Base-by-base conservation (phyloP, 1,140 invertebrate genomes). In the Ectropis grisescens region DNA sequence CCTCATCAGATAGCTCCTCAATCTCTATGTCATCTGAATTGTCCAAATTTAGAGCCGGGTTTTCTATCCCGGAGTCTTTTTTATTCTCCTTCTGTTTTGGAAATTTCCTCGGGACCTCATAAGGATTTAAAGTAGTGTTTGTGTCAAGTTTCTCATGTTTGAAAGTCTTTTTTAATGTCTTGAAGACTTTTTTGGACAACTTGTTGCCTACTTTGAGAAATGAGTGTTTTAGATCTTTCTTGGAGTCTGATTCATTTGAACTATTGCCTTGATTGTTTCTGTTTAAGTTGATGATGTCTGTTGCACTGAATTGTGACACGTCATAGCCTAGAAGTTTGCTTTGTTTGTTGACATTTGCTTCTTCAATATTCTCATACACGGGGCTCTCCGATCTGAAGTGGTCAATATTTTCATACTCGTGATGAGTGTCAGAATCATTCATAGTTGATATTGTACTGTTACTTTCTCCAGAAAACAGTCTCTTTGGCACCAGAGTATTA, bases 21-120 rank as follows among this genome's bases (percentile, higher is more conserved):
- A 80, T 67, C 43, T 83, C 81, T 31, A 76, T 79, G 41, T 83
- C 81, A 52, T 83, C 81, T 0, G 78, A 80, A 35, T 72, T 74
- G 32, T 83, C 78, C 12, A 83, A 41, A 36, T 80, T 81, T 22
- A 83, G 32, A 1, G 51, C 76, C 9, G 75, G 82, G 49, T 83
- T 83, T 35, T 75, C 70, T 16, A 83, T 76, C 2, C 82, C 76
- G 0, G 61, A 47, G 4, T 71, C 62, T 49, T 65, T 67, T 2
- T 54, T 46, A 42, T 45, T 10, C 29, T 38, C 14, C 41, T 74
- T 74, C 7, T 49, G 53, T 40, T 80, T 76, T 2, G 60, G 49
- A 6, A 49, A 30, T 45, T 82, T 82, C 11, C 79, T 30, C 1
- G 75, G 67, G 0, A 83, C 76, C 64, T 83, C 82, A 43, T 82